phyloP scores from a whole-genome alignment of 2,888 invertebrate species.

The Amiota minor region DNA sequence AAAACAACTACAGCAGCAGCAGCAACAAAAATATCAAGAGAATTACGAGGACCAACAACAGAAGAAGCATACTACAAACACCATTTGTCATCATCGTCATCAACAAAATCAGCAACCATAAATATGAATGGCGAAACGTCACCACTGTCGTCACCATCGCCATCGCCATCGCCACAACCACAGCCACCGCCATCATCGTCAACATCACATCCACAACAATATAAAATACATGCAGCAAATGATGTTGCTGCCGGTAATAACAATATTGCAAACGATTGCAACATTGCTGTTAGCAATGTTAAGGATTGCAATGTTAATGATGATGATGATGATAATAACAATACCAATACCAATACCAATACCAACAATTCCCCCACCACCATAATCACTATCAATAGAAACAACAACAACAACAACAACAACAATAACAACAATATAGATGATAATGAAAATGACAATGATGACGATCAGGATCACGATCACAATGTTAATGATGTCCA shows the following conservation, averaged over 20 bases:
- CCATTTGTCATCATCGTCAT: neutral
- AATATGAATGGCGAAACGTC: constrained; percentile 52
- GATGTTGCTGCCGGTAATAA: constrained; percentile 10
- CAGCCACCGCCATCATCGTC: constrained; percentile 3
- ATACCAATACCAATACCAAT: constrained; percentile 63
- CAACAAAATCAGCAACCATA: constrained; percentile 28
- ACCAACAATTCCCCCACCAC: constrained; percentile 34
- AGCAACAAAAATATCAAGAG: constrained; percentile 7
- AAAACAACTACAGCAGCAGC: constrained; percentile 39
- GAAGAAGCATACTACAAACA: no score
- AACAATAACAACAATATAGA: neutral
- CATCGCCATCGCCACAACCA: neutral
- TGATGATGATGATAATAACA: constrained; percentile 54
- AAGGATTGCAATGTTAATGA: constrained; percentile 32
- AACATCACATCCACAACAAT: constrained; percentile 10
- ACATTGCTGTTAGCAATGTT: constrained; percentile 30
- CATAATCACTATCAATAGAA: constrained; percentile 10
- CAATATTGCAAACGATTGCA: constrained; percentile 31
- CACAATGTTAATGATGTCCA: neutral
- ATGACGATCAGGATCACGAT: neutral
- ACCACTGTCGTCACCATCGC: constrained; percentile 35
- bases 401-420: constrained; percentile 17
- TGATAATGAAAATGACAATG: neutral
- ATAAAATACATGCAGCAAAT: neutral
- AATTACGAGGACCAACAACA: neutral